Base-by-base conservation (phyloP, 2,113 vertebrate species). In the Dasyurus viverrinus region DNA sequence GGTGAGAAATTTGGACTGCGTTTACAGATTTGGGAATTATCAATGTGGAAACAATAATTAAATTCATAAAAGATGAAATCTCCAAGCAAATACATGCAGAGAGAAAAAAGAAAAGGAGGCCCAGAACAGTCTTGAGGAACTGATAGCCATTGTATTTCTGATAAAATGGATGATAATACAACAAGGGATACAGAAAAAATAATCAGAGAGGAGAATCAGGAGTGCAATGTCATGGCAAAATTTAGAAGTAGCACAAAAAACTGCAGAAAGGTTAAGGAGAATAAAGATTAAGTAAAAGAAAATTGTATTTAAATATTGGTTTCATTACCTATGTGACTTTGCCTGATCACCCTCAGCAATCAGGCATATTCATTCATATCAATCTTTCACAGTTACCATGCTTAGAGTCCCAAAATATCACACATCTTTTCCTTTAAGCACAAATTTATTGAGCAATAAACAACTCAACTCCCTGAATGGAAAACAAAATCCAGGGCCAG, bases 391-490 rank as follows among this genome's bases (percentile, higher is more conserved):
- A 96, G 54, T 48, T 92, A 95, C 7, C 60, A 16, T 16, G 60
- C 27, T 92, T 46, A 91, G 12, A 93, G 92, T 52, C 25, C 97
- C 94, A 95, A 93, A 68, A 94, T 60, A 91, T 36, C 92, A 97
- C 53, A 92, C 93, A 10, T 68, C 46, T 95, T 95, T 90, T 97
- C 53, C 92, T 97, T 97, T 97, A 96, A 95, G 96, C 96, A 97
- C 90, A 97, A 48, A 96, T 97, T 97, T 97, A 98, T 94, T 97
- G 97, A 96, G 50, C 90, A 94, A 93, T 93, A 96, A 92, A 93
- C 84, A 93, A 92, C 90, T 90, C 92, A 95, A 95, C 95, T 93
- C 46, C 94, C 84, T 90, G 54, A 94, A 90, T 30, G 89, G 25
- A 92, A 91, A 91, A 94, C 53, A 52, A 94, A 93, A 55, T 46